These are phyloP conservation scores for Rhyacophila evoluta DNA, from an alignment of 2,888 invertebrate genomes.

Conservation along the genomic window DNA sequence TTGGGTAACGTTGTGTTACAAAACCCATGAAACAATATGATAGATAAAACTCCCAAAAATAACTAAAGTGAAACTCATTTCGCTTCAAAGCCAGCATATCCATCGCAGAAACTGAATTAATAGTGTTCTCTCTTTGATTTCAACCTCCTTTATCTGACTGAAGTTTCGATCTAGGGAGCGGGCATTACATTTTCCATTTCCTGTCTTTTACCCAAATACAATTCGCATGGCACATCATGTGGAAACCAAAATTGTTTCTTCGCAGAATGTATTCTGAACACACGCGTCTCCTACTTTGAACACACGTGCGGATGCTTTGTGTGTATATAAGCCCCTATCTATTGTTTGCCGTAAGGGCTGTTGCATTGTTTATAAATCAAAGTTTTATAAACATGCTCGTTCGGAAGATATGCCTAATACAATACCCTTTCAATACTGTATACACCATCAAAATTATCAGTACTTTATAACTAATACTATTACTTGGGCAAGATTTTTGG, in stretches of 20 bases:
- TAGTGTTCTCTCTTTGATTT: slow-evolving; percentile 1
- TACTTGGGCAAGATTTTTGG: too few relatives aligned
- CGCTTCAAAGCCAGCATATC: not conserved
- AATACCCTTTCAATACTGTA: too few relatives aligned
- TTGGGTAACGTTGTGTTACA: not conserved
- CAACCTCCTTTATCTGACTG: not conserved
- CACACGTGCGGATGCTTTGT: not conserved
- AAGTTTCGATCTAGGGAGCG: slow-evolving; percentile 1
- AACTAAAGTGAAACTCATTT: not conserved
- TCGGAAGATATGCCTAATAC: too few relatives aligned
- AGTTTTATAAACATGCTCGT: too few relatives aligned
- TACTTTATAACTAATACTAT: too few relatives aligned
- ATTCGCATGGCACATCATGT: slow-evolving; percentile 1
- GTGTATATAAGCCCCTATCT: not conserved
- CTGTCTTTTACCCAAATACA: slow-evolving; percentile 22
- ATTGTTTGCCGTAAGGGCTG: not conserved
- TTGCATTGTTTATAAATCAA: not conserved
- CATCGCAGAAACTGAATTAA: slow-evolving; percentile 2
- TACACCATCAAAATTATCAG: too few relatives aligned
- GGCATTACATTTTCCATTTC: slow-evolving; percentile 1
- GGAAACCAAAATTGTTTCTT: slow-evolving; percentile 32
- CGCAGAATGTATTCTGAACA: slow-evolving; percentile 20
- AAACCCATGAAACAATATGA: not conserved
- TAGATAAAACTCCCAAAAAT: not conserved
- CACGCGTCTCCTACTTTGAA: slow-evolving; percentile 4